A percentile compares a stretch with the other conserved stretches of the same genome.
These are phyloP conservation scores for Meles meles DNA, from an alignment of 2,113 vertebrate genomes.

Conservation along the genomic window DNA sequence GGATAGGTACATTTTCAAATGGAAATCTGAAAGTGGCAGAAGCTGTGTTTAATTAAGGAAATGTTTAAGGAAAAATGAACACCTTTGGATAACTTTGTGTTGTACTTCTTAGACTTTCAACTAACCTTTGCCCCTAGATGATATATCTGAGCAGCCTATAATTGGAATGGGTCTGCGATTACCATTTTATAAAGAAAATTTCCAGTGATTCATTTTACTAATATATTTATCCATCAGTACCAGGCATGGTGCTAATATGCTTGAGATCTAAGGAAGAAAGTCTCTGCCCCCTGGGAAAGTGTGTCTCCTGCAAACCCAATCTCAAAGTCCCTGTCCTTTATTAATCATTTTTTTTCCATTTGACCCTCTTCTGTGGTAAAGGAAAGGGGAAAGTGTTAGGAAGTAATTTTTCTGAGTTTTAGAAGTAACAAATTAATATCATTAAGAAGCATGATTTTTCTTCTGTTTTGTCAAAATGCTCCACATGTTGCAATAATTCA, in stretches of 20 bases:
- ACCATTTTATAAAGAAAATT: not conserved
- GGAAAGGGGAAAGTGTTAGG: not conserved
- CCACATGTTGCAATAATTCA: not conserved
- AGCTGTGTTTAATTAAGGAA: not conserved
- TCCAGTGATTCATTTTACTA: too few species aligned
- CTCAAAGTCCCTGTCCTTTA: not conserved
- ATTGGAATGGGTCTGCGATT: not conserved
- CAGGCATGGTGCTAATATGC: fast-evolving
- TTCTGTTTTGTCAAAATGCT: not conserved
- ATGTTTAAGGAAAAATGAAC: not conserved
- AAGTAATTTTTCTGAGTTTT: not conserved
- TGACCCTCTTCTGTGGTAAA: not conserved
- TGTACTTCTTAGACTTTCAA: not conserved
- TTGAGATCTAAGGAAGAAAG: fast-evolving
- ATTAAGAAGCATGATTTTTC: not conserved
- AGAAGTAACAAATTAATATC: not conserved
- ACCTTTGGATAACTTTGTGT: not conserved
- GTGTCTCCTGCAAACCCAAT: not conserved
- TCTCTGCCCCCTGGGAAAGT: not conserved
- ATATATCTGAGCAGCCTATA: not conserved
- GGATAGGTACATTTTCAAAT: not conserved
- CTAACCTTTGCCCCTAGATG: not conserved
- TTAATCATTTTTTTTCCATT: not conserved
- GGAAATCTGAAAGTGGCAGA: not conserved
- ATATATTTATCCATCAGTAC: fast-evolving